A percentile compares a stretch with the other conserved stretches of the same genome.
phyloP scores from a whole-genome alignment of 1,140 invertebrate species.

The Ceratina japonica region DNA sequence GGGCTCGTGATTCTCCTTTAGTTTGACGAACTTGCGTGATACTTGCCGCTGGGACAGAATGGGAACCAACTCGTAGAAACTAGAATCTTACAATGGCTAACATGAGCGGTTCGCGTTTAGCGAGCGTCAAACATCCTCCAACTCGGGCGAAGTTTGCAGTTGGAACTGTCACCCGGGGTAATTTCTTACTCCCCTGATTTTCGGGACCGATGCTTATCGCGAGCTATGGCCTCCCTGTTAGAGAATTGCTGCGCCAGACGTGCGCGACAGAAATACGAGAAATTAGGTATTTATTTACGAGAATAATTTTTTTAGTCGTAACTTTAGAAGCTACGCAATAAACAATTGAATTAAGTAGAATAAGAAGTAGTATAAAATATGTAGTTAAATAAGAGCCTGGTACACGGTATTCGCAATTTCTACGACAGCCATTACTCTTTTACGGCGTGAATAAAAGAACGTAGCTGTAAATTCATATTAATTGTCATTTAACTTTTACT shows the following conservation, averaged over 20 bases:
- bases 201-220: neutral
- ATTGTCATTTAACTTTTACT: too few species aligned
- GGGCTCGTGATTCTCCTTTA: neutral
- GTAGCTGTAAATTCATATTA: too few species aligned
- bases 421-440: too few species aligned
- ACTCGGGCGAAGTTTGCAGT: neutral
- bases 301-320: too few species aligned
- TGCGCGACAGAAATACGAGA: neutral
- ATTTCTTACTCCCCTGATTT: conserved; percentile 22
- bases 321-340: too few species aligned
- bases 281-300: neutral
- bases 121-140: neutral
- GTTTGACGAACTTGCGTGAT: conserved; percentile 17
- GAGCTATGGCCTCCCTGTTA: neutral
- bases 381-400: too few species aligned
- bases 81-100: conserved; percentile 11
- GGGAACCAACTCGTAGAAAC: conserved; percentile 2
- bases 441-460: too few species aligned
- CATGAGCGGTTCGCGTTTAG: neutral
- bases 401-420: too few species aligned
- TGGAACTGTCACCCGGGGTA: neutral
- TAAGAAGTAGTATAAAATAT: too few species aligned
- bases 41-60: neutral
- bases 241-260: neutral
- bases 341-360: too few species aligned